Evolutionary conservation across 2,888 invertebrate species (phyloP).

Genomic region (Coelopa pilipes): DNA sequence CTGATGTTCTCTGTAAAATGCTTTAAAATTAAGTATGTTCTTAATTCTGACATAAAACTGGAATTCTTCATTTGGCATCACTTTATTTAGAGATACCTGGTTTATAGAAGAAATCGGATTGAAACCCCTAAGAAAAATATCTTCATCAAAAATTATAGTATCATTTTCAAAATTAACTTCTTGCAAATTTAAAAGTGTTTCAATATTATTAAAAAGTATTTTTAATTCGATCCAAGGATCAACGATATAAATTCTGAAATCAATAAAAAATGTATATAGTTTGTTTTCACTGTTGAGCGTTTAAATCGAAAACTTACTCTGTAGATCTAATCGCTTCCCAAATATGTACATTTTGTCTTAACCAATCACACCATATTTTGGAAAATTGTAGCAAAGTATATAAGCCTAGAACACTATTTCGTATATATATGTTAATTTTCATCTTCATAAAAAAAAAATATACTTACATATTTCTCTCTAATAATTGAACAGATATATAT

Average conservation of each 20-base stretch:
- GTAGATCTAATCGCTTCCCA: conserved; percentile 83
- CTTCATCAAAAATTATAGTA: conserved; percentile 74
- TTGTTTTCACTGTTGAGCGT: too few relatives aligned
- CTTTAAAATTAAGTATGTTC: conserved; percentile 51
- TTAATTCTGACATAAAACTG: conserved; percentile 55
- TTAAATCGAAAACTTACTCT: conserved; percentile 42
- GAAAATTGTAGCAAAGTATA: conserved; percentile 58
- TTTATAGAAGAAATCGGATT: conserved; percentile 70
- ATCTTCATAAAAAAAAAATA: too few relatives aligned
- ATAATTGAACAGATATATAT: too few relatives aligned
- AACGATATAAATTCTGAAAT: neutral
- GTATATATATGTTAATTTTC: too few relatives aligned
- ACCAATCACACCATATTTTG: conserved; percentile 93
- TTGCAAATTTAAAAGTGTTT: conserved; percentile 2
- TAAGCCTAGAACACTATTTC: conserved; percentile 49
- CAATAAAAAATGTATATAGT: neutral
- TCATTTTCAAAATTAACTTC: neutral
- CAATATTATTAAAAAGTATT: conserved; percentile 47
- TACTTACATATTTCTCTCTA: too few relatives aligned
- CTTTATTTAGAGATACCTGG: conserved; percentile 36
- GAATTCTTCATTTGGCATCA: conserved; percentile 48
- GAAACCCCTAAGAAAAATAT: conserved; percentile 84
- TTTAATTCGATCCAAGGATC: conserved; percentile 55
- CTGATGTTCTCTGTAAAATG: conserved; percentile 46
- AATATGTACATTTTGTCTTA: conserved; percentile 84